A percentile compares a stretch with the other conserved stretches of the same genome.
phyloP scores from a whole-genome alignment of 2,113 vertebrate species.

The Percopsis transmontana region DNA sequence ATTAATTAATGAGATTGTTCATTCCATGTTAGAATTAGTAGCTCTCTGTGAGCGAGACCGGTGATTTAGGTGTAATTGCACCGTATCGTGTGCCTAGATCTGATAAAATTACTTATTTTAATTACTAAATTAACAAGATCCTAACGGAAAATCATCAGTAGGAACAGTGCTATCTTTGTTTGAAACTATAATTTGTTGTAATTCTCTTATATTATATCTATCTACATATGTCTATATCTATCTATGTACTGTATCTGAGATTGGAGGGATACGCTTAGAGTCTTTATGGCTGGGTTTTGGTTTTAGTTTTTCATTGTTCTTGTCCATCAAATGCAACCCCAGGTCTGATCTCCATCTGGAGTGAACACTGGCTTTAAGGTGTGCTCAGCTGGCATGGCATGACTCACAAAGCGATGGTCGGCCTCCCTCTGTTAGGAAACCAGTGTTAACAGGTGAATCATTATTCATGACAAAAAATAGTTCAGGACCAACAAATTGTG shows the following conservation, averaged over 20 bases:
- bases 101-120: constrained; percentile 4
- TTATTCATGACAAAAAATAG: neutral
- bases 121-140: neutral
- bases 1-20: constrained; percentile 55
- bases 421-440: neutral
- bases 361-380: neutral
- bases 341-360: neutral
- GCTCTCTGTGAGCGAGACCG: too few species aligned
- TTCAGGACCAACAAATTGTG: constrained; percentile 1
- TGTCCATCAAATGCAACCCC: neutral
- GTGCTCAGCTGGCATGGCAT: neutral
- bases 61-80: too few species aligned
- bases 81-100: too few species aligned
- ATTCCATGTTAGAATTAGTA: neutral
- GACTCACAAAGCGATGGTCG: neutral
- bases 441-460: neutral
- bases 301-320: neutral
- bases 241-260: too few species aligned
- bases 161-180: neutral
- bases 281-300: neutral
- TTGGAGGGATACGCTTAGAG: too few species aligned
- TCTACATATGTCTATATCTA: neutral
- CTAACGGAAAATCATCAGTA: too few species aligned
- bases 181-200: neutral
- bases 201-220: neutral